These are phyloP conservation scores for Drosophila parvula DNA, from an alignment of 1,140 invertebrate genomes.

Conservation along the genomic window DNA sequence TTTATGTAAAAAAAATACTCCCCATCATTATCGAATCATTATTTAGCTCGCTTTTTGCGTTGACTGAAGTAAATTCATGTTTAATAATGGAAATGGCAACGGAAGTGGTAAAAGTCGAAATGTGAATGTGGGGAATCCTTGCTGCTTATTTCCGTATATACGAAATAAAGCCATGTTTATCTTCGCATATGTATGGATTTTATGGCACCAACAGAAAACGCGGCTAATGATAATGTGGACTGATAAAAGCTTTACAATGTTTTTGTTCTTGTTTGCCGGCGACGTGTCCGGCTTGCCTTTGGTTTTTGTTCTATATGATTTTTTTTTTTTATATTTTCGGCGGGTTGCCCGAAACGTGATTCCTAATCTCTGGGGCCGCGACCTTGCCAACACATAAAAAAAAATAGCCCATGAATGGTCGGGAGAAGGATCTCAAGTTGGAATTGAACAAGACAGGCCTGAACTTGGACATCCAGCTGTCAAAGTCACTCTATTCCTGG, in stretches of 20 bases:
- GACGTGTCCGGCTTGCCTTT: slow-evolving; percentile 50
- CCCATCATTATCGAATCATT: not conserved
- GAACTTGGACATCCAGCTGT: slow-evolving; percentile 37
- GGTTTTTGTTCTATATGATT: slow-evolving; percentile 19
- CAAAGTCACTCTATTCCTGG: slow-evolving; percentile 31
- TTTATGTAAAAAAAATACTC: not conserved
- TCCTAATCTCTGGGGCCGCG: slow-evolving; percentile 54
- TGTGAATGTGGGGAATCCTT: slow-evolving; percentile 33
- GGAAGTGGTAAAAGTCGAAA: slow-evolving; percentile 33
- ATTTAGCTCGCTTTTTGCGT: not conserved
- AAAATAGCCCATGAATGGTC: slow-evolving; percentile 4
- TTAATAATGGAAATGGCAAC: not conserved
- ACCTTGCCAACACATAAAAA: slow-evolving; percentile 25
- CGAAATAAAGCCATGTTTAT: slow-evolving; percentile 4
- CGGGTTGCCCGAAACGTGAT: slow-evolving; percentile 53
- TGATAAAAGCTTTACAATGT: slow-evolving; percentile 78
- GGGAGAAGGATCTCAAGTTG: slow-evolving; percentile 16
- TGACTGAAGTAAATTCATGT: not conserved
- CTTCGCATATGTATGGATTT: slow-evolving; percentile 31
- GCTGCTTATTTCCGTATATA: slow-evolving; percentile 11
- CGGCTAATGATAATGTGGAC: slow-evolving; percentile 64
- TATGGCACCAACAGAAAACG: slow-evolving; percentile 40
- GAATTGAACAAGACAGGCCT: slow-evolving; percentile 21
- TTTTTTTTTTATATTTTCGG: no score
- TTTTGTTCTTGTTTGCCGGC: slow-evolving; percentile 40